Percentiles rank a stretch among this genome's conserved stretches.
Evolutionary conservation across 2,888 invertebrate species (phyloP).

Genomic region (Drosophila paramelanica): DNA sequence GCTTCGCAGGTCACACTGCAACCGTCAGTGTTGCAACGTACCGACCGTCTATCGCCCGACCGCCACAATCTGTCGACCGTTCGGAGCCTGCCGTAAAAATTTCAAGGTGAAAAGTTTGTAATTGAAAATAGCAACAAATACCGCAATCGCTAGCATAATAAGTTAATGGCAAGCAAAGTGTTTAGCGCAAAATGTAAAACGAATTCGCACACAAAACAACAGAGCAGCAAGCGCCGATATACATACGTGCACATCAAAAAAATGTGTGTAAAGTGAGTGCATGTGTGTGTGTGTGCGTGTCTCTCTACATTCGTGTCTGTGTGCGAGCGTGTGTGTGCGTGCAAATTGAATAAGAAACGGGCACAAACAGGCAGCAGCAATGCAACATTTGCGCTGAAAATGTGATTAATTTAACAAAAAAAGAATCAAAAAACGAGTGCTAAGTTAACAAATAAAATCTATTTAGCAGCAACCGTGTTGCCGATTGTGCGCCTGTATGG

Average conservation of each 20-base stretch:
- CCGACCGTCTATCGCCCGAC: constrained; percentile 54
- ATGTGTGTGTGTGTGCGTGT: constrained; percentile 53
- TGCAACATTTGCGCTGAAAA: constrained; percentile 50
- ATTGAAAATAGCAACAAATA: constrained; percentile 69
- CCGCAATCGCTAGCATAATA: constrained; percentile 50
- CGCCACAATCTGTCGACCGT: constrained; percentile 62
- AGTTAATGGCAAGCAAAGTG: constrained; percentile 50
- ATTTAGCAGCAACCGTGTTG: constrained; percentile 36
- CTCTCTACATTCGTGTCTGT: constrained; percentile 42
- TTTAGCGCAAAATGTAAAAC: constrained; percentile 22
- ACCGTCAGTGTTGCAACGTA: constrained; percentile 51
- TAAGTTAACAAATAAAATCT: constrained; percentile 33
- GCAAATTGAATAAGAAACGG: constrained; percentile 78
- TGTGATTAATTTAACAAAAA: constrained; percentile 39
- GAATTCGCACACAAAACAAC: constrained; percentile 46
- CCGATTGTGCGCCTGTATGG: constrained; percentile 39
- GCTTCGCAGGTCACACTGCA: constrained; percentile 41
- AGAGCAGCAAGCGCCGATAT: constrained; percentile 37
- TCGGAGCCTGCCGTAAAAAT: constrained; percentile 70
- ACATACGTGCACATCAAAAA: constrained; percentile 34
- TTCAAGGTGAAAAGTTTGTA: constrained; percentile 75
- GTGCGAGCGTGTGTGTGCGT: constrained; percentile 57
- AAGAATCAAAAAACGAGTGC: constrained; percentile 8
- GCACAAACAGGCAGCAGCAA: constrained; percentile 64
- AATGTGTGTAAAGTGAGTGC: constrained; percentile 73